A percentile compares a stretch with the other conserved stretches of the same genome.
Conservation (phyloP, 2,113 vertebrate species). For the Vombatus ursinus region DNA sequence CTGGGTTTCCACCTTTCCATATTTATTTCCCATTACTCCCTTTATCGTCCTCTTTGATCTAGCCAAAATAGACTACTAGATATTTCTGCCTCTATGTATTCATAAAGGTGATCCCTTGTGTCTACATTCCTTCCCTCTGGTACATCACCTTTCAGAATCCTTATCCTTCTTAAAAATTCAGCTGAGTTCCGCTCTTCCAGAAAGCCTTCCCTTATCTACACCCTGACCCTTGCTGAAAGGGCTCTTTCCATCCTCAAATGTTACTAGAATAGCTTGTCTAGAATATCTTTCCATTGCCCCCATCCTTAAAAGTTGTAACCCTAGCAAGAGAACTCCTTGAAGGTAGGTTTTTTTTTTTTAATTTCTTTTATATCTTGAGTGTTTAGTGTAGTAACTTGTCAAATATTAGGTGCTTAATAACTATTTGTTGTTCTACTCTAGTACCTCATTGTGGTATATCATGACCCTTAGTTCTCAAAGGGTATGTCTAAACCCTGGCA, state of each 20-base stretch:
- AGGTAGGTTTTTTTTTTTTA: not conserved
- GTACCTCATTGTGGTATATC: not conserved
- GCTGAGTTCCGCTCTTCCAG: not conserved
- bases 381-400: not conserved
- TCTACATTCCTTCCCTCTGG: not conserved
- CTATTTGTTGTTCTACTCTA: not conserved
- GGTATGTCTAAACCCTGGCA: not conserved
- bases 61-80: not conserved
- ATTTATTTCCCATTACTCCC: not conserved
- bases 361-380: not conserved
- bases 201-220: not conserved
- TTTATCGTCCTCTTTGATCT: not conserved
- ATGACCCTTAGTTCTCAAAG: not conserved
- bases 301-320: not conserved
- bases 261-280: not conserved
- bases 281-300: not conserved
- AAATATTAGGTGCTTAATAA: not conserved
- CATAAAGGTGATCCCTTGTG: not conserved
- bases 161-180: not conserved
- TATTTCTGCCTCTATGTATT: not conserved
- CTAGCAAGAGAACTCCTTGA: not conserved
- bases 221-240: not conserved
- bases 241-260: not conserved
- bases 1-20: not conserved
- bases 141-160: not conserved